Base-by-base conservation (phyloP, 2,113 vertebrate genomes). In the Poeciliopsis prolifica region DNA sequence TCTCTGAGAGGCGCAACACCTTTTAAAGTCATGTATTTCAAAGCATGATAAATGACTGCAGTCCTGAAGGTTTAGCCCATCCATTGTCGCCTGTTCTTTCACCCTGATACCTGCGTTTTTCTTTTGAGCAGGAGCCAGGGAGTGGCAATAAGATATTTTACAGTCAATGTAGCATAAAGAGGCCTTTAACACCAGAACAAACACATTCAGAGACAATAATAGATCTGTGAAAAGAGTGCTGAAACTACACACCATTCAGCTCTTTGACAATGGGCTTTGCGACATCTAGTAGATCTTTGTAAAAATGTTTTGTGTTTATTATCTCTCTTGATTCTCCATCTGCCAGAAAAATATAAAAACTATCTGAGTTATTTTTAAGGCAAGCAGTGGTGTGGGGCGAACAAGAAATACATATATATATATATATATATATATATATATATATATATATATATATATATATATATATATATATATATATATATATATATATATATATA, bases 181-280 rank as follows among this genome's bases (percentile, higher is more conserved):
- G 37, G 74, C 72, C 79, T 87, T 80, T 76, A 64, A 24, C 61
- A 28, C 22, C 3, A n/a, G 4, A 11, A 5, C 12, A 74, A 28
- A 82, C 80, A 28, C 17, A 58, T 68, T 5, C 65, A 48, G 44
- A 48, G n/a, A 86, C 70, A 89, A 83, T 22, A 69, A 76, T 24
- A 78, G 1, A 35, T 74, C 30, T 35, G 10, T 58, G 64, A 31
- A 85, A 92, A 82, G 74, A 93, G 89, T 84, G 70, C 74, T 82
- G 89, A 81, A 86, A 88, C 51, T 62, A 44, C 7, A 74, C 68
- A 77, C 89, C 13, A 5, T 71, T 65, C 35, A 26, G 0, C 0
- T 58, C 6, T 12, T 19, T 19, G 33, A 84, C 81, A 86, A 76
- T 61, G 10, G 37, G 29, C 14, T 72, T 70, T 75, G 81, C 69